Conservation (phyloP, 2,113 vertebrate genomes). For the Neolamprologus ventralis region DNA sequence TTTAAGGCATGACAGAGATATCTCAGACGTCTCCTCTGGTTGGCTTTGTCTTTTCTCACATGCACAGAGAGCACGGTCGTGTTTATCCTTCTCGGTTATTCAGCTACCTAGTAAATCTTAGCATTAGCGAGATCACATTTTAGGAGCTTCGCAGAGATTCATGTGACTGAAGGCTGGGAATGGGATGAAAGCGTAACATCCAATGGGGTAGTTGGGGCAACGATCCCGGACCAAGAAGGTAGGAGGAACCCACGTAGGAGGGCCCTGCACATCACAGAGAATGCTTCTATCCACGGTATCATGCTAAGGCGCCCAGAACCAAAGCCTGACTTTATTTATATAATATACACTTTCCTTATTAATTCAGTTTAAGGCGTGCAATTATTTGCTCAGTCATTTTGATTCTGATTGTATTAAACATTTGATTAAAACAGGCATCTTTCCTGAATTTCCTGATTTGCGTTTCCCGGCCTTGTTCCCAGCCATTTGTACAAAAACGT, state of each 20-base stretch:
- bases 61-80: background rate
- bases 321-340: background rate
- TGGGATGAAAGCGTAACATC: background rate
- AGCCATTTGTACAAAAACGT: background rate
- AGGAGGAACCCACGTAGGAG: background rate
- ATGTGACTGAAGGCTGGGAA: background rate
- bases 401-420: background rate
- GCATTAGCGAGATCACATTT: background rate
- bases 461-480: background rate
- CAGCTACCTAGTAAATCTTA: background rate
- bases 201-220: background rate
- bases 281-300: background rate
- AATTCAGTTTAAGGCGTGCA: background rate
- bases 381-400: background rate
- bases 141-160: background rate
- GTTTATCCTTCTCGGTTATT: background rate
- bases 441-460: background rate
- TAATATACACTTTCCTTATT: background rate
- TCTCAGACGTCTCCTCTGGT: background rate
- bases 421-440: background rate
- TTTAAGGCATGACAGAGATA: background rate
- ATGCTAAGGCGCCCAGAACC: background rate
- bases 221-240: rapidly evolving
- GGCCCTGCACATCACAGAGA: background rate
- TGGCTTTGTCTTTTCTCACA: background rate